Base-by-base conservation (phyloP, 2,888 invertebrate genomes). In the Sialis fuliginosa region DNA sequence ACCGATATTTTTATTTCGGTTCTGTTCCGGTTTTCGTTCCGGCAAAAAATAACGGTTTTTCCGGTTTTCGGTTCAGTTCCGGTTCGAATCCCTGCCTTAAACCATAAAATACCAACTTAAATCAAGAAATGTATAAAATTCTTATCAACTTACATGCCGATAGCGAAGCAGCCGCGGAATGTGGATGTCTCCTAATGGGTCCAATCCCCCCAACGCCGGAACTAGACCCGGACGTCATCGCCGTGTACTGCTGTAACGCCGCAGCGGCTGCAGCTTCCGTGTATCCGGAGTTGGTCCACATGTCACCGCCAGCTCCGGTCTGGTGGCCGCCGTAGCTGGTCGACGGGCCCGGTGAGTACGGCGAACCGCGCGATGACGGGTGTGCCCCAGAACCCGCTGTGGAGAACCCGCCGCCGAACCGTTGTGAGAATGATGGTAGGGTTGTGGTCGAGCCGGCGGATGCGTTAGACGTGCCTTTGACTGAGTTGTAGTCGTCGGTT, bases 341-440 rank as follows among this genome's bases (percentile, higher is more conserved):
- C 8, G 31, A 13, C 9, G 45, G 45, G 6, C 45, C 45, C 9
- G 45, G 45, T 8, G 45, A 45, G 12, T 45, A 45, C 4, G 45
- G 45, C 1, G 45, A 45, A 10, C 37, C 45, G 8, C 45, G 34
- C 12, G 34, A 37, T 13, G 30, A 13, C 8, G 12, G 35, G 1
- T 22, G n/a, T 2, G 35, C 13, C 5, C 45, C 37, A n/a, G 37
- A 37, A 10, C 10, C 12, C 12, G n/a, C 10, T 3, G 42, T 8
- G 10, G 30, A 22, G 30, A 42, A 42, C 6, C 42, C 42, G 37
- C 10, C 12, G 22, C 42, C 42, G 9, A 45, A 45, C 9, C 45
- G 33, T 34, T 44, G 47, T n/a, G 42, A 22, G 30, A 47, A 47
- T 41, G 47, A 33, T 10, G 47, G 47, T 42, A 47, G 34, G 7